Evolutionary conservation across 2,113 vertebrate species (phyloP).

Genomic region (Apus apus): DNA sequence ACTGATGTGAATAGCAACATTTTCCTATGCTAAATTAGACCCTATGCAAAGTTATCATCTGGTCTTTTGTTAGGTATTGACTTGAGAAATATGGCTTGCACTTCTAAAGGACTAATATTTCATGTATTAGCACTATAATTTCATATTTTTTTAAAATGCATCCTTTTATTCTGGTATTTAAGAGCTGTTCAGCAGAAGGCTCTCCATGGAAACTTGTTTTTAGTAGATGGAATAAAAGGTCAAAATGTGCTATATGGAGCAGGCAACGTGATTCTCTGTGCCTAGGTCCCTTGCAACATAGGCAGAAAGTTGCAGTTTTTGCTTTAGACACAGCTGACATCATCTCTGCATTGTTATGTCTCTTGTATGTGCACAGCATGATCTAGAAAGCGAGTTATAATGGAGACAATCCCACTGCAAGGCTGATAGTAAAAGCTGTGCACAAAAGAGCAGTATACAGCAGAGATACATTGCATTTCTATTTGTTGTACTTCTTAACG

Average conservation of each 20-base stretch:
- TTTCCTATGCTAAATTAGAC: not conserved
- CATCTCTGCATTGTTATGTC: slow-evolving; percentile 56
- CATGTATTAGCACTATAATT: not conserved
- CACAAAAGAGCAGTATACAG: slow-evolving; percentile 47
- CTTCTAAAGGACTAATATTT: not conserved
- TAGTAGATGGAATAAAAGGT: not conserved
- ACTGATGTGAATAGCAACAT: not conserved
- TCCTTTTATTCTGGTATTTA: not conserved
- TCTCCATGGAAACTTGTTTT: not conserved
- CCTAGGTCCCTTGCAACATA: slow-evolving; percentile 34
- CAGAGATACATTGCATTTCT: not conserved
- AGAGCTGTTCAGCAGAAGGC: not conserved
- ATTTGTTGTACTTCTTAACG: not conserved
- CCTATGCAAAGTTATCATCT: not conserved
- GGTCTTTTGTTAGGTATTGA: not conserved
- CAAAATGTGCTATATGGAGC: not conserved
- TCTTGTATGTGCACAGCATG: slow-evolving; percentile 30
- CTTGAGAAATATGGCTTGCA: not conserved
- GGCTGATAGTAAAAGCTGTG: slow-evolving; percentile 40
- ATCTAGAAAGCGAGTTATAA: slow-evolving; percentile 58
- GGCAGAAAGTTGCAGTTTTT: slow-evolving; percentile 37
- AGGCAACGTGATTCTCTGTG: not conserved
- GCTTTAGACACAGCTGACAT: slow-evolving; percentile 63
- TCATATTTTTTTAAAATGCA: not conserved
- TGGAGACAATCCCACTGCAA: slow-evolving; percentile 61